Base-by-base conservation (phyloP, 2,888 invertebrate species). In the Syrista parreyssii region DNA sequence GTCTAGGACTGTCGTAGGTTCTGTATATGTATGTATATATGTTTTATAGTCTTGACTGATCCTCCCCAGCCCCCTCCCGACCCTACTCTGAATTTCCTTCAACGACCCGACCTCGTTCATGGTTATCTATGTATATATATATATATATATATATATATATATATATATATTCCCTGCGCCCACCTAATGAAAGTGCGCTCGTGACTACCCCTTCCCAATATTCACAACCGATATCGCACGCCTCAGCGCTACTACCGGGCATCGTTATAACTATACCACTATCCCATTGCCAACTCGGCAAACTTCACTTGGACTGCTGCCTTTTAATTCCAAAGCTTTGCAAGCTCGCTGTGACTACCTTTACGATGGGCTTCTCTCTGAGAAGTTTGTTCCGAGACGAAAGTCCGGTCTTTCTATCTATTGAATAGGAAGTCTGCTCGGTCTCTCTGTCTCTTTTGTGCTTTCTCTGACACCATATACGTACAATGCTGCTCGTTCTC, bases 101-200 rank as follows among this genome's bases (percentile, higher is more conserved):
- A 75, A 68, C 80, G 79, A 82, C 75, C 68, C 79, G 75, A 78
- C 82, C 81, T 82, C 81, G 83, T 85, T 84, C 81, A 79, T 77
- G 78, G 74, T 81, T 76, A 82, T 76, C 76, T 82, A 79, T 78
- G 76, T 79, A 77, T 76, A 75, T 75, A 68, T 69, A n/a, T n/a
- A n/a, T n/a, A n/a, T n/a, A n/a, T n/a, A n/a, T n/a, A n/a, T n/a
- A n/a, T n/a, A n/a, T n/a, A n/a, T n/a, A n/a, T n/a, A n/a, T n/a
- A n/a, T 78, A 77, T 79, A 77, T 76, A 75, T 75, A 68, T 69
- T 35, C 72, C 40, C 72, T 75, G 75, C 69, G 23, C 71, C 78
- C 71, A 75, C 78, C 75, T 30, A 72, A 74, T 75, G 75, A 75
- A 78, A 68, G 75, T 68, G 78, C 78, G 78, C 75, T 78, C 71